Evolutionary conservation across 2,888 invertebrate species (phyloP).

Genomic region (Punctoribates punctum): DNA sequence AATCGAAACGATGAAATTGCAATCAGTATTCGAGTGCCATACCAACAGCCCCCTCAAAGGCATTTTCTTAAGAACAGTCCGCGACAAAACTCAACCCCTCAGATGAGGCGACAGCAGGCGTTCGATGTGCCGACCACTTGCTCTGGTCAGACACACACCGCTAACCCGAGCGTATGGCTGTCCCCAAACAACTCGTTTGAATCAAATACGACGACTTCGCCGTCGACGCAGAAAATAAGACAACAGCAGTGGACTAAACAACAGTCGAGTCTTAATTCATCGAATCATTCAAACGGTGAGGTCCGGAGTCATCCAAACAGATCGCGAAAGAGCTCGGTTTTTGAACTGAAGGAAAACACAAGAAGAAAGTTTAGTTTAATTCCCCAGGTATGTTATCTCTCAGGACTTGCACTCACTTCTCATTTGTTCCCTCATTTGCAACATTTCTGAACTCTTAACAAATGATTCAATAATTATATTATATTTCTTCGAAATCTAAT

Average conservation of each 20-base stretch:
- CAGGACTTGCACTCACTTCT: neutral
- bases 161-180: slow-evolving; percentile 36
- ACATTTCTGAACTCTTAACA: too few species aligned
- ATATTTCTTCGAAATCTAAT: too few species aligned
- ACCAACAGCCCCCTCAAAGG: slow-evolving; percentile 22
- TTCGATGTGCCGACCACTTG: slow-evolving; percentile 37
- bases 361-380: slow-evolving; percentile 44
- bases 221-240: slow-evolving; percentile 26
- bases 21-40: slow-evolving; percentile 26
- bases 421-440: neutral
- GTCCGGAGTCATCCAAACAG: slow-evolving; percentile 34
- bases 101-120: slow-evolving; percentile 39
- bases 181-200: slow-evolving; percentile 43
- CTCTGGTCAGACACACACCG: neutral
- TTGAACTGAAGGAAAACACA: slow-evolving; percentile 39
- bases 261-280: slow-evolving; percentile 43
- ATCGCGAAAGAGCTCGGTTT: slow-evolving; percentile 40
- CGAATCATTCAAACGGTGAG: slow-evolving; percentile 43
- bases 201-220: slow-evolving; percentile 30
- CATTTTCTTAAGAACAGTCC: slow-evolving; percentile 14
- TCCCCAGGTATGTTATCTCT: slow-evolving; percentile 41
- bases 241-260: slow-evolving; percentile 44
- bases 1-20: slow-evolving; percentile 23
- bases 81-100: slow-evolving; percentile 36
- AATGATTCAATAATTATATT: too few species aligned